A percentile compares a stretch with the other conserved stretches of the same genome.
These are phyloP conservation scores for Macaria notata DNA, from an alignment of 2,888 invertebrate species.

Conservation along the genomic window DNA sequence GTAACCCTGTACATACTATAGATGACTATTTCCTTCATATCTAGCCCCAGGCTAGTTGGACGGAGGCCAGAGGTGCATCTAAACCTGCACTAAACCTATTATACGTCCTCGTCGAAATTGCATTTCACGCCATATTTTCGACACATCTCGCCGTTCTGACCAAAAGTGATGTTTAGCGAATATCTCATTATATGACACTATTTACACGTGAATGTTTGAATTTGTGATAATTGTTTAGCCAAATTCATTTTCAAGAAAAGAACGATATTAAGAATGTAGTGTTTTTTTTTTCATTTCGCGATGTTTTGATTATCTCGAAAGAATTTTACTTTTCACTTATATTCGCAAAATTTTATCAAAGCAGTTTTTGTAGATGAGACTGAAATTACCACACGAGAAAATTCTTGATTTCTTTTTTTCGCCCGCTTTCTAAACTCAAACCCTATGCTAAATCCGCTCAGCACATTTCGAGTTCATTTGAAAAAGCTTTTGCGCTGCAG, in stretches of 20 bases:
- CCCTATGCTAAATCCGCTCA: conserved; percentile 2
- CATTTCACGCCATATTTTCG: conserved; percentile 43
- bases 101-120: conserved; percentile 44
- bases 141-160: conserved; percentile 25
- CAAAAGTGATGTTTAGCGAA: no score
- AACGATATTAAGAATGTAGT: no score
- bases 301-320: no score
- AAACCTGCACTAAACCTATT: conserved; percentile 45
- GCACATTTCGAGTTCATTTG: conserved; percentile 4
- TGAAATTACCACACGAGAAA: no score
- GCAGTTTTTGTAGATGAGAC: no score
- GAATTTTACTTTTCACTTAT: not conserved
- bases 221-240: no score
- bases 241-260: no score
- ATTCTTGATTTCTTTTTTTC: no score
- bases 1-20: not conserved
- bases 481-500: conserved; percentile 10
- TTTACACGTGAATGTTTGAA: no score
- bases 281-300: no score
- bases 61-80: conserved; percentile 38
- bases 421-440: conserved; percentile 3
- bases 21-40: conserved; percentile 4
- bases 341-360: no score
- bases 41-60: conserved; percentile 29
- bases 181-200: no score